These are phyloP conservation scores for Plagodis pulveraria DNA, from an alignment of 2,888 invertebrate genomes.

Conservation along the genomic window DNA sequence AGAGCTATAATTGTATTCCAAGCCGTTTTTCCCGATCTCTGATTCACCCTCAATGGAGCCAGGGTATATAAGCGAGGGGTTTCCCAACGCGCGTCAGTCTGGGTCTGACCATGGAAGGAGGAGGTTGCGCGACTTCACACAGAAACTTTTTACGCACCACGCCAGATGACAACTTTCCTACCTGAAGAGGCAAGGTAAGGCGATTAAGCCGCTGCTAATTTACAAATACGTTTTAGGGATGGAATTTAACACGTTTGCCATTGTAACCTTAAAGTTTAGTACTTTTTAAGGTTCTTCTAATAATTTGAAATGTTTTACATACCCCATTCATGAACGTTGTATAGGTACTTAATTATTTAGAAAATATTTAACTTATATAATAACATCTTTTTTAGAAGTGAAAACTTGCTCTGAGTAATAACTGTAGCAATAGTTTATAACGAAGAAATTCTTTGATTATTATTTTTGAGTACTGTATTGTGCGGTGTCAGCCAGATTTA, in stretches of 20 bases:
- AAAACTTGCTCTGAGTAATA: no score
- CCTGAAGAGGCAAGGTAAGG: slow-evolving; percentile 59
- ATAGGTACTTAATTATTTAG: no score
- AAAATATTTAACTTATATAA: no score
- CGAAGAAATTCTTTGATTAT: no score
- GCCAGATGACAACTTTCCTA: slow-evolving; percentile 61
- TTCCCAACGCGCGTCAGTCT: slow-evolving; percentile 55
- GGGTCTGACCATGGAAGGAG: slow-evolving; percentile 30
- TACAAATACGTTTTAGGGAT: neutral
- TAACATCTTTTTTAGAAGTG: no score
- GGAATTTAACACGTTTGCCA: neutral
- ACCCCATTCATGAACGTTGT: no score
- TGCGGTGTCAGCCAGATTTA: no score
- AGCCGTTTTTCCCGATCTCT: slow-evolving; percentile 37
- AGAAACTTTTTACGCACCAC: slow-evolving; percentile 74
- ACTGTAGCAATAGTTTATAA: no score
- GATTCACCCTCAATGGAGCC: slow-evolving; percentile 47
- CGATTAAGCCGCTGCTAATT: neutral
- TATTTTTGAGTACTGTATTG: no score
- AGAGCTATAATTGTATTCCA: neutral
- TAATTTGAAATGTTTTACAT: neutral
- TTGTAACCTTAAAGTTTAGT: neutral
- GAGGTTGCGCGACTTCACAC: slow-evolving; percentile 39
- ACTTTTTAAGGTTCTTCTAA: neutral
- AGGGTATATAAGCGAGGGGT: slow-evolving; percentile 64